Base-by-base conservation (phyloP, 1,140 invertebrate species). In the Drosophila micromelanica region DNA sequence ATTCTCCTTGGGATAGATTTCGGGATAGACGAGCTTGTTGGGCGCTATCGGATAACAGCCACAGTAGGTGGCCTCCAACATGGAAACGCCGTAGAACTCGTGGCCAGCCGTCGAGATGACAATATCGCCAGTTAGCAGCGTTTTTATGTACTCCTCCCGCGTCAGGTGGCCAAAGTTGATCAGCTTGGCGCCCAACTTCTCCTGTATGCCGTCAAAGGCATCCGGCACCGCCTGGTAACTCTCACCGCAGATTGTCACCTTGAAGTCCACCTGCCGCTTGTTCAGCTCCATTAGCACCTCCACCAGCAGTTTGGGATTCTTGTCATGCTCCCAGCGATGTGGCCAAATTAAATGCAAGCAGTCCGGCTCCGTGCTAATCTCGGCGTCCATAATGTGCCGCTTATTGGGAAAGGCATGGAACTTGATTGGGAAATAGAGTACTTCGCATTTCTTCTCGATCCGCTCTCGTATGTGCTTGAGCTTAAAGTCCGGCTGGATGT, bases 241-340 rank as follows among this genome's bases (percentile, higher is more conserved):
- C 48, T 92, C 91, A 5, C 91, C 91, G 23, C 91, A 91, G 3
- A 96, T 93, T n/a, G 94, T 95, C 8, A 96, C 81, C 46, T 92
- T 78, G 81, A 96, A 96, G 35, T 93, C 79, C 32, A 93, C 89
- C 13, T 93, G 92, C 30, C 94, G 90, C 23, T 94, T 92, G 38
- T 94, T 92, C n/a, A 96, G 87, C 62, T 91, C 78, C 57, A 93
- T 92, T 2, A 96, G 76, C 3, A 94, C 93, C 6, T 93, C 80
- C 55, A 96, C 95, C 81, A 96, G 94, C 17, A 93, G 80, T 32
- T 95, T 93, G 8, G 96, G 96, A 91, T 95, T 94, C 92, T 96
- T 96, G 87, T 97, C 96, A 92, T 96, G 96, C 91, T 97, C 96
- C 96, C 96, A 96, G 81, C 96, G 92, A 92, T 96, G 96, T 12